Base-by-base conservation (phyloP, 2,113 vertebrate genomes). In the Rutilus rutilus region DNA sequence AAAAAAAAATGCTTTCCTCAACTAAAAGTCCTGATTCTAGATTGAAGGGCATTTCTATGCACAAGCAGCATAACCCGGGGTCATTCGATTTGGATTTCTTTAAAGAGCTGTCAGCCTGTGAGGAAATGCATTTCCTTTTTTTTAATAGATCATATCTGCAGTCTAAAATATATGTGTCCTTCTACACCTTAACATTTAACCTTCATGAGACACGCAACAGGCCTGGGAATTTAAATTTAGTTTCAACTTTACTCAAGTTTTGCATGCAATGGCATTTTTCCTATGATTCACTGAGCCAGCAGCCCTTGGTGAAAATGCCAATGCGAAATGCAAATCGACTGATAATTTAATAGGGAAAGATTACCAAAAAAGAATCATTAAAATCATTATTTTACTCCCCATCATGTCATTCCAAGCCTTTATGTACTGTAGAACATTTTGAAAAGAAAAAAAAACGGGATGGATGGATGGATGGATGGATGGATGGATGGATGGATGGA, bases 31-130 rank as follows among this genome's bases (percentile, higher is more conserved):
- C 62, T 60, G 59, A 30, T 57, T 79, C 30, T 74, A 69, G 47
- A 75, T 21, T 64, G 59, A 88, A 82, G 75, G 62, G 36, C 23
- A 86, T 69, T 85, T 60, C 36, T 30, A 45, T 65, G 75, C 52
- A 75, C 62, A 27, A 47, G 87, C 23, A 47, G 25, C 0, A 5
- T 79, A 84, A 80, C 84, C 57, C 33, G 52, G 25, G 85, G 75
- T 86, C 84, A 84, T 82, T 83, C 69, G 19, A 74, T 88, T 88
- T 73, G 25, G 54, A 45, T 83, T 80, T 83, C 54, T 83, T 82
- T 80, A 74, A 54, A 88, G 42, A 36, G 25, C 87, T 88, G 84
- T 69, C 79, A 88, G 60, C 36, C 4, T 60, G 59, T 82, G 85
- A 62, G 36, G 84, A 88, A 76, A 78, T 45, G 69, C 60, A 88